A percentile compares a stretch with the other conserved stretches of the same genome.
Conservation (phyloP, 2,113 vertebrate species). For the Cnemophilus loriae region DNA sequence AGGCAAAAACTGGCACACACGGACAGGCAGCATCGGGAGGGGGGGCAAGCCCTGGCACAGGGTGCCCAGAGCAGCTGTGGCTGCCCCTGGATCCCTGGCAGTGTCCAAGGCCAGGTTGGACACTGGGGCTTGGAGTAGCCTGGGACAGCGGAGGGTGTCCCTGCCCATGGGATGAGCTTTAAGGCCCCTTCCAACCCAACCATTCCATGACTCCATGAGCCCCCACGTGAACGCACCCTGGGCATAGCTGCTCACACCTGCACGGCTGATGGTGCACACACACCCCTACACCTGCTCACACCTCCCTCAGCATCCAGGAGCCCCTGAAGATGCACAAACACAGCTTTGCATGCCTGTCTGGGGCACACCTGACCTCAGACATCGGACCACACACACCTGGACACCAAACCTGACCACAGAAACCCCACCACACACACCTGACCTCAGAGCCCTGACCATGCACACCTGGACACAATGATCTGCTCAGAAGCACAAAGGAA, state of each 20-base stretch:
- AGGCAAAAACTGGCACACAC: background rate
- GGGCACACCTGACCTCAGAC: background rate
- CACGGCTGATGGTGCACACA: fast-evolving
- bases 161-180: fast-evolving
- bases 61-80: background rate
- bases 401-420: background rate
- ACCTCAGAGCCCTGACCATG: fast-evolving
- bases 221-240: fast-evolving
- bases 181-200: background rate
- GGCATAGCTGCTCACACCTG: background rate
- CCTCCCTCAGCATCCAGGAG: background rate
- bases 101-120: background rate
- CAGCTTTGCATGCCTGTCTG: background rate
- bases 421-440: too few species aligned
- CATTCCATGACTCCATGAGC: too few species aligned
- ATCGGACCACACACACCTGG: background rate
- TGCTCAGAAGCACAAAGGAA: background rate
- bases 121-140: fast-evolving
- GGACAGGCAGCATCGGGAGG: background rate
- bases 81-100: background rate
- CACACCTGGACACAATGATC: background rate
- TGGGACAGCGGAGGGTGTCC: background rate
- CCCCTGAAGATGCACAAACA: background rate
- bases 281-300: background rate
- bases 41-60: background rate